A percentile compares a stretch with the other conserved stretches of the same genome.
These are phyloP conservation scores for Phalera bucephala DNA, from an alignment of 2,888 invertebrate species.

Conservation along the genomic window DNA sequence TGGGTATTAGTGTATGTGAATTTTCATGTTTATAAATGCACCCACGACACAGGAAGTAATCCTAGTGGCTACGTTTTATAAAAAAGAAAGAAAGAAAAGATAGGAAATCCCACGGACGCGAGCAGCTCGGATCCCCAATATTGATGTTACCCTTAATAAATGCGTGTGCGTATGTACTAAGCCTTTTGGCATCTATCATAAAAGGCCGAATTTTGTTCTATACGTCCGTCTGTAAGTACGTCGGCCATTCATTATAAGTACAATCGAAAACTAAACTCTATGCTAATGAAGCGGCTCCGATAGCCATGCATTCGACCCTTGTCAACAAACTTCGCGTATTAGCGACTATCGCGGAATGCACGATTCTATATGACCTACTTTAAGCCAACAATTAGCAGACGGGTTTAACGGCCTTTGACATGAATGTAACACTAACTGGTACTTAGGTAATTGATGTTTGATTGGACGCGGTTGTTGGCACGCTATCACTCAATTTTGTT, in stretches of 20 bases:
- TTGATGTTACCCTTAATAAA: no score
- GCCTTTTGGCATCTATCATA: no score
- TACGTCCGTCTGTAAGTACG: no score
- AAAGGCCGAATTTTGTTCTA: no score
- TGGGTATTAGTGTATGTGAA: no score
- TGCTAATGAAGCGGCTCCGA: conserved; percentile 41
- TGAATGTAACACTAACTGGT: conserved; percentile 27
- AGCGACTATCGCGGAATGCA: conserved; percentile 36
- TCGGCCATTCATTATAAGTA: conserved; percentile 13
- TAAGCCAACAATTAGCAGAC: conserved; percentile 34
- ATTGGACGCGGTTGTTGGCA: conserved; percentile 26
- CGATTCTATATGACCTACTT: conserved; percentile 41
- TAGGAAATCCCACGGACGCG: no score
- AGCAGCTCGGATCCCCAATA: no score
- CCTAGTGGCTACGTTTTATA: no score
- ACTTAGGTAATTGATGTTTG: conserved; percentile 27
- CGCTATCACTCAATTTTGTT: conserved; percentile 15
- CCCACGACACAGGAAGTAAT: no score
- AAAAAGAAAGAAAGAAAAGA: no score
- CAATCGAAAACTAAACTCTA: conserved; percentile 25
- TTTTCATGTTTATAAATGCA: no score
- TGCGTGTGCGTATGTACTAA: no score
- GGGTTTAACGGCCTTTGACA: conserved; percentile 25
- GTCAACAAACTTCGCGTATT: conserved; percentile 51
- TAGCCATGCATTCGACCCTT: conserved; percentile 41